Evolutionary conservation across 1,140 invertebrate genomes (phyloP), one percentile per base, ranked within the genome.

Genomic region (Cheumatopsyche charites): DNA sequence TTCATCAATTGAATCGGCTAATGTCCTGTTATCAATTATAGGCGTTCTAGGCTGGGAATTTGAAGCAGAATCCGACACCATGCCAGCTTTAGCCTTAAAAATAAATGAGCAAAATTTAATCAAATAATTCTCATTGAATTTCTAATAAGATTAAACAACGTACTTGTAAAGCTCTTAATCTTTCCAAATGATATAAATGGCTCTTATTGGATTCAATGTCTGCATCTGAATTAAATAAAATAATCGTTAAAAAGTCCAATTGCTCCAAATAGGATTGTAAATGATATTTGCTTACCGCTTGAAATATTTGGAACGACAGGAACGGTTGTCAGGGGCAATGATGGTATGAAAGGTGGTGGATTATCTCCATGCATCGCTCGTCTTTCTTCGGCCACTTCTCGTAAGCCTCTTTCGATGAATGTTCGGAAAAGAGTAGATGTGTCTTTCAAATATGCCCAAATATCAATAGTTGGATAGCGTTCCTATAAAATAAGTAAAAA

Each of bases 381-480:
- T 73, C 89, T 80, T 70, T 86, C 83, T 71, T 87, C 86, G 73
- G 92, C 93, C 43, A 97, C 94, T 70, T 92, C 90, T 65, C 90
- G 89, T 42, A 98, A 84, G 3, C 94, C 94, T 70, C 92, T 87
- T 78, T 95, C 91, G 76, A 98, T 95, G 79, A 95, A 98, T 77
- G 94, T 92, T 82, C 95, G 93, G 84, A 98, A 97, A 80, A 92
- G 94, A 78, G 92, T 90, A 55, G 94, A 95, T 0, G 93, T 92
- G 77, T 93, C 94, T 75, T 91, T 89, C 77, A 98, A 86, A 26
- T 58, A 19, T 29, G 93, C 93, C 80, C 94, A 92, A n/a, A 95
- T 88, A 79, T 97, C 94, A 17, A 94, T 93, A 74, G 96, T 93
- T 0, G 95, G 95, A 83, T 97, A 89, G 79, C 94, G 90, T 78